Evolutionary conservation across 2,797 vertebrate genomes (phyloP), one percentile per base, ranked within the genome.

Genomic region (Hephaestus fuliginosus): DNA sequence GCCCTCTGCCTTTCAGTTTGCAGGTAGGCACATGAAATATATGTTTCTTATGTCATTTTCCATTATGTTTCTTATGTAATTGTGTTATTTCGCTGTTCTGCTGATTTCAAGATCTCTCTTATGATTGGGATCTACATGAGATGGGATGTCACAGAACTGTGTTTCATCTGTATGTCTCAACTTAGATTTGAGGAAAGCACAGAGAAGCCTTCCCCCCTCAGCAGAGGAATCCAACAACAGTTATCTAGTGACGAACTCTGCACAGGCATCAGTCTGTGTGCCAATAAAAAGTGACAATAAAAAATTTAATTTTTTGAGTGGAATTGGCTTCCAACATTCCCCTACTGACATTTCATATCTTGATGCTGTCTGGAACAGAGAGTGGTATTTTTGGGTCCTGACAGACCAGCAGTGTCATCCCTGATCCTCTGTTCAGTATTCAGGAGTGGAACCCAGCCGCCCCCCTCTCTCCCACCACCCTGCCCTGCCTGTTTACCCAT

Each of bases 1-100:
- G 91, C 95, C 74, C 96, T 99, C 84, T 98, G 97, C 95, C 90
- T 96, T 87, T 96, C 97, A 0, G 96, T 97, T 89, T 97, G 94
- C 97, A 99, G 97, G 98, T 99, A 97, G 89, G 92, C 11, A 17
- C 8, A 25, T 30, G 1, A 73, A 67, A 53, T 39, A 20, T 39
- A 44, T 10, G 1, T 20, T 62, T 71, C 2, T 33, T 30, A 0
- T 33, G 15, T 43, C 0, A 15, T 58, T 7, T 58, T 7, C 17
- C 33, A 64, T 39, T 25, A 25, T 60, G 0, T 55, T 44, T 33
- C 30, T 33, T 2, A 53, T 25, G 2, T 56, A 18, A 67, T 62
- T 81, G 14, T 69, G 33, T 81, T 12, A 36, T 28, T 61, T 7
- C 55, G 44, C n/a, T 80, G 17, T 55, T 43, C 17, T 55, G 52